Evolutionary conservation across 2,797 vertebrate genomes (phyloP).

Genomic region (Leptodactylus fallax): DNA sequence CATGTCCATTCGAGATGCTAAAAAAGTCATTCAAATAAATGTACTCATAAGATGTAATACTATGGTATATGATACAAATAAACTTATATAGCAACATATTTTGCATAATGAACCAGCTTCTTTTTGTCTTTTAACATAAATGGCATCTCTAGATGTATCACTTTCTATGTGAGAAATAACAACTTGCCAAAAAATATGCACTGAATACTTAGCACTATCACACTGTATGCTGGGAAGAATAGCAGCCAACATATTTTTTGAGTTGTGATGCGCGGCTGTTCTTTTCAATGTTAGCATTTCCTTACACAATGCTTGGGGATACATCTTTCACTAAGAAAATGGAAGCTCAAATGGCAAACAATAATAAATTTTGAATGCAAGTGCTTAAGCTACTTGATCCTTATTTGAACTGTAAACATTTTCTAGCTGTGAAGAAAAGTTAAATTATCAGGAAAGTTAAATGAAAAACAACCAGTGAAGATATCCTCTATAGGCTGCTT

Average conservation of each 20-base stretch:
- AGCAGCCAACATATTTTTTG: constrained; percentile 45
- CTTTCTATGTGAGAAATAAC: constrained; percentile 24
- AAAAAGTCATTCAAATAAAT: neutral
- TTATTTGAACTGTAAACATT: constrained; percentile 47
- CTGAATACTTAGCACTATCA: constrained; percentile 39
- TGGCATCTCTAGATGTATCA: neutral
- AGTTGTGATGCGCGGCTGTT: neutral
- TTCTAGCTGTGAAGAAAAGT: constrained; percentile 24
- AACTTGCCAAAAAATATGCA: constrained; percentile 27
- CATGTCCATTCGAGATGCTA: neutral
- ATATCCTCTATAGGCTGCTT: too few relatives aligned
- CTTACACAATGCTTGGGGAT: constrained; percentile 34
- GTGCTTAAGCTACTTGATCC: constrained; percentile 49
- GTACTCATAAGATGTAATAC: neutral
- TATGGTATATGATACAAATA: neutral
- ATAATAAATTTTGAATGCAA: constrained; percentile 49
- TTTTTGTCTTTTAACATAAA: neutral
- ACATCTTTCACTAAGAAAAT: constrained; percentile 30
- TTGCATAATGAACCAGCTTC: neutral
- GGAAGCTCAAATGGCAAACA: constrained; percentile 39
- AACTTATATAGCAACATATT: neutral
- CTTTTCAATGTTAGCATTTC: constrained; percentile 34
- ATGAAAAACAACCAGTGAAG: neutral
- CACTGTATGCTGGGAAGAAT: neutral
- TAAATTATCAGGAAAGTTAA: constrained; percentile 6